Evolutionary conservation across 2,888 invertebrate species (phyloP).

Genomic region (Epistrophella euchroma): DNA sequence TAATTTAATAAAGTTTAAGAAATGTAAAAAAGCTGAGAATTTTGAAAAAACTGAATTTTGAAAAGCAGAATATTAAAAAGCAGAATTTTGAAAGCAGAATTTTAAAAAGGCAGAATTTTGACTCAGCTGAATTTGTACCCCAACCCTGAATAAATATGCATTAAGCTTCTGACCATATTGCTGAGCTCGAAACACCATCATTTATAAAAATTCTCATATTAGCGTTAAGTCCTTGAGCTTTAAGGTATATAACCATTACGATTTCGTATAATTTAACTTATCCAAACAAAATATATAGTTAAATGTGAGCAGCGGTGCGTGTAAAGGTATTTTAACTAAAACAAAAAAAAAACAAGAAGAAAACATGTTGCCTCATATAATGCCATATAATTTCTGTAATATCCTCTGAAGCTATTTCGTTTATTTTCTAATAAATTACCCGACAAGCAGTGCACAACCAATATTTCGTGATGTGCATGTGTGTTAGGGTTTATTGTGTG

Average conservation of each 20-base stretch:
- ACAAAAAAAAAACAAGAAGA: neutral
- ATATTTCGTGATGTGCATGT: conserved; percentile 24
- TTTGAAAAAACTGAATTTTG: too few species aligned
- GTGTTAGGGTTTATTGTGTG: conserved; percentile 1
- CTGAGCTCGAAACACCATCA: neutral
- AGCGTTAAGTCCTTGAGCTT: neutral
- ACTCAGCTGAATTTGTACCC: too few species aligned
- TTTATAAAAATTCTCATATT: neutral
- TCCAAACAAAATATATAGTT: neutral
- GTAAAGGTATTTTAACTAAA: neutral
- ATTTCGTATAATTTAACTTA: neutral
- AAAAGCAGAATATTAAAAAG: too few species aligned
- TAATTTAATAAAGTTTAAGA: too few species aligned
- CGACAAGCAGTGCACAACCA: conserved; percentile 43
- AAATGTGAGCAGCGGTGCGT: neutral
- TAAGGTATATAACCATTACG: neutral
- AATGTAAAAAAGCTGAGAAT: too few species aligned
- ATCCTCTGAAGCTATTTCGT: conserved; percentile 42
- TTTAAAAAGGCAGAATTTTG: too few species aligned
- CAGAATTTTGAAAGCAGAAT: too few species aligned
- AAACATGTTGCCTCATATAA: conserved; percentile 38
- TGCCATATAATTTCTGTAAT: conserved; percentile 43
- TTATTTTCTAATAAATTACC: conserved; percentile 67
- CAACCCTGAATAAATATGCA: too few species aligned
- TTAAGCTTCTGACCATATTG: neutral